A percentile compares a stretch with the other conserved stretches of the same genome.
These are phyloP conservation scores for Chrysemys picta DNA, from an alignment of 2,113 vertebrate species.

Conservation along the genomic window DNA sequence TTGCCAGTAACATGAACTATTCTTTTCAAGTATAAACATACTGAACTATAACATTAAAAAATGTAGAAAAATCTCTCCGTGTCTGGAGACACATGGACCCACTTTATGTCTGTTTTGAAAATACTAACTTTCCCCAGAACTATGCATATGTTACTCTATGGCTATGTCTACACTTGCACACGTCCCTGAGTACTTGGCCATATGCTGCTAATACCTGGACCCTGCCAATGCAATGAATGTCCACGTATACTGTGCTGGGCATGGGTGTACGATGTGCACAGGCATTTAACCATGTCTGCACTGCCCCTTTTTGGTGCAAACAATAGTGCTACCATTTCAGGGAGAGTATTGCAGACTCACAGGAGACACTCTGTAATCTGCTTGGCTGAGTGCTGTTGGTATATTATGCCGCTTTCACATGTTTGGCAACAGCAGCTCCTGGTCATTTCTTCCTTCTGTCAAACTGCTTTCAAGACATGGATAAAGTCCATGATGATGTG, in stretches of 20 bases:
- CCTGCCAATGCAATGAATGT: background rate
- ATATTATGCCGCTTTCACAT: background rate
- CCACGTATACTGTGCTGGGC: background rate
- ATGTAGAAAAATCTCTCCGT: constrained; percentile 24
- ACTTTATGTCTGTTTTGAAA: constrained; percentile 1
- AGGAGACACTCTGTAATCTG: background rate
- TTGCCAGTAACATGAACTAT: constrained; percentile 34
- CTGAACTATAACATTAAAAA: constrained; percentile 50
- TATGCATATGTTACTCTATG: background rate
- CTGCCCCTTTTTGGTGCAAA: background rate
- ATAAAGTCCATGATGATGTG: background rate
- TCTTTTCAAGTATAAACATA: constrained; percentile 49
- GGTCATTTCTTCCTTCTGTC: background rate
- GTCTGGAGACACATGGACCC: background rate
- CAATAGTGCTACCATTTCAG: background rate
- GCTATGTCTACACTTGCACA: background rate
- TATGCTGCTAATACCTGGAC: background rate
- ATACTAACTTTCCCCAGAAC: background rate
- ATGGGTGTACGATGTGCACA: background rate
- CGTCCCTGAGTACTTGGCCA: background rate
- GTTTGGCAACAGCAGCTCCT: background rate
- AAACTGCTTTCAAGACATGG: background rate
- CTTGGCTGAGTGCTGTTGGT: background rate
- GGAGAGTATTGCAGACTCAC: background rate
- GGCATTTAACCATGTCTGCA: background rate